phyloP scores from a whole-genome alignment of 2,113 vertebrate genomes.

The Engystomops pustulosus region DNA sequence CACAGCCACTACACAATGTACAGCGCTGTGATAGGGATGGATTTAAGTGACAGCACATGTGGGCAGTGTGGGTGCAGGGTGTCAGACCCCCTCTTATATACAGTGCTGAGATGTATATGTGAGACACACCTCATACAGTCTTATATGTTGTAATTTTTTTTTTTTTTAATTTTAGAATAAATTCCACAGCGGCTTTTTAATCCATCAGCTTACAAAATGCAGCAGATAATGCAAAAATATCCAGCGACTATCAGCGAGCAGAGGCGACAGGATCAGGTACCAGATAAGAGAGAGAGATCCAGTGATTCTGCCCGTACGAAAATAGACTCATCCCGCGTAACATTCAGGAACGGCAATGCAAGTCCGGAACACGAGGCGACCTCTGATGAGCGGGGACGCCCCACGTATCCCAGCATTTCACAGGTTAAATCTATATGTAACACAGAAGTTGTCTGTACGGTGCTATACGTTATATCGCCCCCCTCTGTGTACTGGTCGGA shows the following conservation, averaged over 20 bases:
- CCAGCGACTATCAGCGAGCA: neutral
- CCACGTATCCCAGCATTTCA: neutral
- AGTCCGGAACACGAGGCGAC: too few relatives aligned
- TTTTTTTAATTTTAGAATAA: slow-evolving; percentile 12
- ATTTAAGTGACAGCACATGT: too few relatives aligned
- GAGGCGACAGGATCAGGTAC: neutral
- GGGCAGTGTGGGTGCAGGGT: too few relatives aligned
- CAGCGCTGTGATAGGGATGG: too few relatives aligned
- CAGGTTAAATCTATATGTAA: neutral
- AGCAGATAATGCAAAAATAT: slow-evolving; percentile 7
- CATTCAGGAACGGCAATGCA: neutral
- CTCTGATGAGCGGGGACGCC: too few relatives aligned
- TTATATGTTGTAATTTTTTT: slow-evolving; percentile 51
- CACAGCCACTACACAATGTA: too few relatives aligned
- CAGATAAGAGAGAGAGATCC: neutral
- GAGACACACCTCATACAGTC: neutral
- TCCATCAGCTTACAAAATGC: slow-evolving; percentile 26
- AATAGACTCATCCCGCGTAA: neutral
- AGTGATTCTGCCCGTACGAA: neutral
- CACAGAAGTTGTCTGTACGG: too few relatives aligned
- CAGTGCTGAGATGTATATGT: too few relatives aligned
- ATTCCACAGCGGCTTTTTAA: slow-evolving; percentile 10
- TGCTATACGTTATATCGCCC: too few relatives aligned
- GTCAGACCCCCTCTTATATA: too few relatives aligned
- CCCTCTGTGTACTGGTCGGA: too few relatives aligned